These are phyloP conservation scores for Mohoua ochrocephala DNA, from an alignment of 2,113 vertebrate species.

Conservation along the genomic window DNA sequence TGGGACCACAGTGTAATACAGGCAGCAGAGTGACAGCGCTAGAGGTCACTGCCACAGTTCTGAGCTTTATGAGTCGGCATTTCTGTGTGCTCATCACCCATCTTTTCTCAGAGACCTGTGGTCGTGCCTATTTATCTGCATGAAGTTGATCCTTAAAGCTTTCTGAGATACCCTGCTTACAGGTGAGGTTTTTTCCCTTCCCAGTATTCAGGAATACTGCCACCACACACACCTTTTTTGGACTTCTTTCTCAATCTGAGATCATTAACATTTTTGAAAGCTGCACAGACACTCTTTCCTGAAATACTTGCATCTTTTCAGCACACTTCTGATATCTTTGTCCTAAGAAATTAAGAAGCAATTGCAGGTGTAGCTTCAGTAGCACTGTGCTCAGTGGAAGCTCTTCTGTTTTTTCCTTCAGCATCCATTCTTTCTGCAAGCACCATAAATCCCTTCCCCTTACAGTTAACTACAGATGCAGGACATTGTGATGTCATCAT, in stretches of 20 bases:
- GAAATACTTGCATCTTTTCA: background rate
- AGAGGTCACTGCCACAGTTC: background rate
- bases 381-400: background rate
- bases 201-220: background rate
- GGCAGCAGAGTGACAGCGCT: background rate
- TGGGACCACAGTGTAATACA: rapidly evolving
- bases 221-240: background rate
- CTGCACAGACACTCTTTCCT: background rate
- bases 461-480: background rate
- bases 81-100: background rate
- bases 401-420: background rate
- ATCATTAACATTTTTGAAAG: background rate
- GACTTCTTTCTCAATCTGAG: background rate
- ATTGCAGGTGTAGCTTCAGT: background rate
- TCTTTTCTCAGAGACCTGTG: background rate
- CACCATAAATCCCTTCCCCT: background rate
- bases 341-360: background rate
- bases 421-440: background rate
- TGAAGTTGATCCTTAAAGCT: background rate
- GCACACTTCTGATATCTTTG: background rate
- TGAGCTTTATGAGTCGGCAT: background rate
- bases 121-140: background rate
- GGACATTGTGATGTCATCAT: background rate
- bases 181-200: background rate
- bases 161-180: background rate